Base-by-base conservation (phyloP, 2,888 invertebrate species). In the Synergus gifuensis region DNA sequence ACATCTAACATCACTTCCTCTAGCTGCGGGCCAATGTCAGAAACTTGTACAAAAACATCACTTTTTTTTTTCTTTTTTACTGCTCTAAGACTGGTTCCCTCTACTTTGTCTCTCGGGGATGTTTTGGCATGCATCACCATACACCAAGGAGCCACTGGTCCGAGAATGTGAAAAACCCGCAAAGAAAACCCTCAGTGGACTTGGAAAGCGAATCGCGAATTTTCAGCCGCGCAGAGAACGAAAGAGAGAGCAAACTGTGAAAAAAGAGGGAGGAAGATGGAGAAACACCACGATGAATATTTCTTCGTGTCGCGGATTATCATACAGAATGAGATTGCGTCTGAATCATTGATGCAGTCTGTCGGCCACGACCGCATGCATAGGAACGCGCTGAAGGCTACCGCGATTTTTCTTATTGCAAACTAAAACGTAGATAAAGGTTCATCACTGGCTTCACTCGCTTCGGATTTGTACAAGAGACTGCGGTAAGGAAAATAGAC, bases 271-370 rank as follows among this genome's bases (percentile, higher is more conserved):
- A 64, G 44, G 78, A 82, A 84, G 82, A 85, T 79, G 86, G 87
- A 86, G 85, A 85, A 85, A 86, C 85, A 84, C 82, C 81, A 85
- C 88, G 89, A 90, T 90, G 89, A 90, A 91, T 90, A 90, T 91
- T 91, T 90, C 89, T 89, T 85, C 84, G 83, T 83, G 85, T 86
- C 87, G 81, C 85, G 88, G 86, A 91, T 91, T 90, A 91, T 90
- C 90, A 89, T 89, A 89, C 87, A 83, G 84, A 88, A 90, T 89
- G 90, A 91, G 91, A 91, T 91, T 91, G 89, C 88, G 83, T 80
- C 77, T 90, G 90, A 86, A 91, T 90, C 87, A 88, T 91, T 90
- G 88, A 91, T 88, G 85, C 79, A 81, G 78, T 77, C 83, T 85
- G 85, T 83, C 84, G 85, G 84, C 86, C 87, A 81, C 85, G 86